Base-by-base conservation (phyloP, 2,113 vertebrate genomes). In the Prochilodus magdalenae region DNA sequence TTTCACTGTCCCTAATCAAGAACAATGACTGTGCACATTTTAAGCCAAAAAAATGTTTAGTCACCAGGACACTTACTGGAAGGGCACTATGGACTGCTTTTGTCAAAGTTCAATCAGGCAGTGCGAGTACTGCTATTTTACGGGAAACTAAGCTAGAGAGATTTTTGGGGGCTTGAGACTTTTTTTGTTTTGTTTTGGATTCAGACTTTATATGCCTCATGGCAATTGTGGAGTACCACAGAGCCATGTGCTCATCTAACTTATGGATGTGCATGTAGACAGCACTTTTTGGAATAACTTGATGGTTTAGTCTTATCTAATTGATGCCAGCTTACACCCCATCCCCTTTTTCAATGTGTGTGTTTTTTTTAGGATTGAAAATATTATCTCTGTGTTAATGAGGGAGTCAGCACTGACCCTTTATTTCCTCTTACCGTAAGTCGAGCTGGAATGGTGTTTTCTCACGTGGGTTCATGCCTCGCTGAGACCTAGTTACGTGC, bases 401-500 rank as follows among this genome's bases (percentile, higher is more conserved):
- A 63, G 53, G n/a, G 30, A 73, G 13, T 20, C 24, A 44, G 66
- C 20, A 18, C 36, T 40, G 59, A 26, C 22, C 22, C 18, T 74
- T 63, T 55, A 69, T 33, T 63, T 80, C 51, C 47, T 36, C 70
- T 80, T 73, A 73, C 59, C 29, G 33, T 60, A 51, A 73, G 66
- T 51, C 12, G 24, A 53, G 5, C 59, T 80, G 55, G 57, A 36
- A 40, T 27, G 16, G 49, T 67, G 60, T 72, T 55, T 73, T 40
- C 30, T 53, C 36, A 12, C 36, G 55, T 79, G 57, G 59, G 53
- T 36, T 82, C 53, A 85, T 63, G 65, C 55, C 70, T 18, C 71
- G 77, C 22, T 85, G 62, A 79, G 70, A 51, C 33, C 36, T 69
- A 82, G 62, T 73, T 75, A 85, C 66, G 84, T 85, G 80, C 22